Evolutionary conservation across 2,113 vertebrate genomes (phyloP).

Genomic region (Cynopterus brachyotis): DNA sequence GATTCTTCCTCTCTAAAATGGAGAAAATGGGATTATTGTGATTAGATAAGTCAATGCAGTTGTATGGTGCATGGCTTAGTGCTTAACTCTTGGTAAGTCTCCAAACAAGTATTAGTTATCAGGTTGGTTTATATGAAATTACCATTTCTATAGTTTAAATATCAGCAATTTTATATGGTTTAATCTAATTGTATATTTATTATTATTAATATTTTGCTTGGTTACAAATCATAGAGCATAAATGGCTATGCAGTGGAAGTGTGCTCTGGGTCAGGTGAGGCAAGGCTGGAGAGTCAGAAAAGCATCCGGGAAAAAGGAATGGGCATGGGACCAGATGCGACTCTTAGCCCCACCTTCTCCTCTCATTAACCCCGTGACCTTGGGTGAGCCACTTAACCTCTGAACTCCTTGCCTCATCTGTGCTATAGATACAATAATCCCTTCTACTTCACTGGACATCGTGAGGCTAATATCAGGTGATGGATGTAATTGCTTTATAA

Average conservation of each 20-base stretch:
- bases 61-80: neutral
- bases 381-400: slow-evolving; percentile 74
- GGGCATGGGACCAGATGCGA: slow-evolving; percentile 56
- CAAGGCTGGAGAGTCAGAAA: neutral
- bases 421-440: slow-evolving; percentile 71
- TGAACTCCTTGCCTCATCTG: slow-evolving; percentile 67
- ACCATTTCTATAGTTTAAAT: slow-evolving; percentile 27
- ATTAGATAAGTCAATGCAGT: neutral
- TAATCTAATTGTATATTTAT: neutral
- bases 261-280: slow-evolving; percentile 18
- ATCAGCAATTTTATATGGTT: neutral
- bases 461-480: slow-evolving; percentile 69
- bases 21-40: neutral
- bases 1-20: slow-evolving; percentile 40
- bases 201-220: neutral
- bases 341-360: slow-evolving; percentile 57
- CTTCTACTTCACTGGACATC: slow-evolving; percentile 64
- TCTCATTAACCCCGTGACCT: slow-evolving; percentile 74
- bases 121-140: neutral
- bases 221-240: neutral
- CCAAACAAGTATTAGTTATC: neutral
- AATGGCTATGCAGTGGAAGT: neutral
- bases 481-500: slow-evolving; percentile 55
- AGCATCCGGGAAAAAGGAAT: slow-evolving; percentile 45
- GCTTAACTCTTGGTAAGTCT: neutral